Percentiles rank a stretch among this genome's conserved stretches.
Evolutionary conservation across 1,140 invertebrate genomes (phyloP).

Genomic region (Asbolus verrucosus): DNA sequence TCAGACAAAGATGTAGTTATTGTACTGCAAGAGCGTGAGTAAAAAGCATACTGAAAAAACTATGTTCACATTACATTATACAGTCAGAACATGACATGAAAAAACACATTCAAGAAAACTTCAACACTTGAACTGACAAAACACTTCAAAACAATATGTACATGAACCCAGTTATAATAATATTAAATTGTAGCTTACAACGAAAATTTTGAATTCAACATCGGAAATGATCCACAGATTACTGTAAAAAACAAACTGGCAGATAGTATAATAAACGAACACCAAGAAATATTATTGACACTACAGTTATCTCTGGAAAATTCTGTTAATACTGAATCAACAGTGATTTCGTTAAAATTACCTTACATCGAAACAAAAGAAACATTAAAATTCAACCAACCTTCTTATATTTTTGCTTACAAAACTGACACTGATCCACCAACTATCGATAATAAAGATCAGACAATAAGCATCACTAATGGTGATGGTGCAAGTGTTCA

Average conservation of each 20-base stretch:
- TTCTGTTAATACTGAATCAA: not conserved
- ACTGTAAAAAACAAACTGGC: not conserved
- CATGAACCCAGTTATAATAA: too few relatives aligned
- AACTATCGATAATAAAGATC: not conserved
- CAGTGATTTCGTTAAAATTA: constrained; percentile 1
- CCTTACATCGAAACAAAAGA: not conserved
- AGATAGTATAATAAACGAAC: not conserved
- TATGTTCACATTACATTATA: too few relatives aligned
- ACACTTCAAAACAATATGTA: too few relatives aligned
- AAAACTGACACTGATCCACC: not conserved
- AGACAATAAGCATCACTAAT: not conserved
- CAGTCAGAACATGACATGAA: too few relatives aligned
- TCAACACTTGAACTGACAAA: too few relatives aligned
- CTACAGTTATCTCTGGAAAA: not conserved
- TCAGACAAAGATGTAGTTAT: not conserved
- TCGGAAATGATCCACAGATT: not conserved
- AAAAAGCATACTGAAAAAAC: too few relatives aligned
- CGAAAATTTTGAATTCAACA: not conserved
- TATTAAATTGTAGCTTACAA: constrained; percentile 1
- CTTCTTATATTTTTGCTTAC: constrained; percentile 1
- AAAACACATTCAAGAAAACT: too few relatives aligned
- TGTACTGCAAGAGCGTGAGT: not conserved
- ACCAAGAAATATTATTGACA: constrained; percentile 11
- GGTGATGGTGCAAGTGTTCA: not conserved
- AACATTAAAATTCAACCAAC: constrained; percentile 5